Base-by-base conservation (phyloP, 2,888 invertebrate species). In the Microchrysa polita region DNA sequence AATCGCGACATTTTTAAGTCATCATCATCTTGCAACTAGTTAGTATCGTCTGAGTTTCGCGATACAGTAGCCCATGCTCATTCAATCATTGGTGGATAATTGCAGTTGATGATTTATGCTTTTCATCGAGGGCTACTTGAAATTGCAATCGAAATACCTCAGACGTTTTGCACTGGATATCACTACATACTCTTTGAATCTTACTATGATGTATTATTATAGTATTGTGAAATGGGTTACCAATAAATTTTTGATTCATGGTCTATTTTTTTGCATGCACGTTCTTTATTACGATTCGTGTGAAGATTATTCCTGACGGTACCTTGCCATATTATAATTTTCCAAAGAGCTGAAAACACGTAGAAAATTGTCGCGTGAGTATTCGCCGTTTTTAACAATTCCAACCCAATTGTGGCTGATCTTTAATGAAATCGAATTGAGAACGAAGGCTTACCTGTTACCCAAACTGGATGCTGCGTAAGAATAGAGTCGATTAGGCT, bases 361-460 rank as follows among this genome's bases (percentile, higher is more conserved):
- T 52, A 52, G 52, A 61, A 61, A 61, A 61, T 61, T 16, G 40
- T 61, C 61, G 61, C 61, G 61, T 61, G 61, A 34, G 18, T 40
- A 10, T n/a, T 1, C 61, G 18, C 18, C 61, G 61, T 61, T 61
- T 40, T 61, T 61, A 40, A 14, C 61, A 34, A 16, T 16, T 34
- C 40, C 7, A 40, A n/a, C n/a, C n/a, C 42, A 42, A 61, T 40
- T 61, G n/a, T 40, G 61, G 61, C 16, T n/a, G 16, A 61, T 42
- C 34, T 61, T 27, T 61, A 61, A 61, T 61, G 61, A 61, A 61
- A 61, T 61, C 61, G 61, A 61, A 61, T 61, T 61, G 12, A 61
- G 61, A 61, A 34, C 40, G 34, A 40, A 40, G 40, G 40, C 18
- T n/a, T n/a, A n/a, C n/a, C n/a, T 20, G 55, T 55, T 16, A 40